A percentile compares a stretch with the other conserved stretches of the same genome.
These are phyloP conservation scores for Crocodylus rhombifer DNA, from an alignment of 2,797 vertebrate genomes.

Conservation along the genomic window DNA sequence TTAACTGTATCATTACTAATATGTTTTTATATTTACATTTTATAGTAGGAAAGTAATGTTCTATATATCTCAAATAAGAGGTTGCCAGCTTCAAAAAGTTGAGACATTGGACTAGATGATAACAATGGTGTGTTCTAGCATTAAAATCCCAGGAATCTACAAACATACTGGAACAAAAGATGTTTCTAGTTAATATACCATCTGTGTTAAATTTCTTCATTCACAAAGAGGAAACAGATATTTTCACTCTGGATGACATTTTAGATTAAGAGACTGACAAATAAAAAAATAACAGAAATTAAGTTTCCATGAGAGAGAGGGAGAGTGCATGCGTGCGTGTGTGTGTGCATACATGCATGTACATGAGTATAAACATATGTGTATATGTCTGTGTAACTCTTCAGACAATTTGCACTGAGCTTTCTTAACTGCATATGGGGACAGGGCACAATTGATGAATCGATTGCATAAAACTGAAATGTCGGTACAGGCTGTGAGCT, in stretches of 20 bases:
- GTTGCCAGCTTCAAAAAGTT: not conserved
- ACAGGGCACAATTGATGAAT: not conserved
- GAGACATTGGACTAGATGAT: not conserved
- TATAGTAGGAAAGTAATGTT: too few relatives aligned
- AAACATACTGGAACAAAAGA: constrained; percentile 24
- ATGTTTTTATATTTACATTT: not conserved
- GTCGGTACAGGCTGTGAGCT: not conserved
- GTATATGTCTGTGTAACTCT: not conserved
- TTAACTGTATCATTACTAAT: too few relatives aligned
- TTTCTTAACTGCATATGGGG: not conserved
- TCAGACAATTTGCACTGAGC: accelerated
- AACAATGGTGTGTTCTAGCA: constrained; percentile 3
- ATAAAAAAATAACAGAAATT: not conserved
- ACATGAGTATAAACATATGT: not conserved
- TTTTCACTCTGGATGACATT: constrained; percentile 50
- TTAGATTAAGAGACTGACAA: not conserved
- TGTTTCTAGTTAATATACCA: constrained; percentile 66
- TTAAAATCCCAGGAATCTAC: not conserved
- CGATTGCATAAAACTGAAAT: accelerated
- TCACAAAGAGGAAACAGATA: constrained; percentile 70
- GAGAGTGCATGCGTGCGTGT: not conserved
- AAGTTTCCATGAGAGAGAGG: not conserved
- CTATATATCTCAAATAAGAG: not conserved
- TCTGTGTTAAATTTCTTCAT: constrained; percentile 72
- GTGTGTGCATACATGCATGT: not conserved